Conservation (phyloP, 2,797 vertebrate genomes). For the Microchirus variegatus region DNA sequence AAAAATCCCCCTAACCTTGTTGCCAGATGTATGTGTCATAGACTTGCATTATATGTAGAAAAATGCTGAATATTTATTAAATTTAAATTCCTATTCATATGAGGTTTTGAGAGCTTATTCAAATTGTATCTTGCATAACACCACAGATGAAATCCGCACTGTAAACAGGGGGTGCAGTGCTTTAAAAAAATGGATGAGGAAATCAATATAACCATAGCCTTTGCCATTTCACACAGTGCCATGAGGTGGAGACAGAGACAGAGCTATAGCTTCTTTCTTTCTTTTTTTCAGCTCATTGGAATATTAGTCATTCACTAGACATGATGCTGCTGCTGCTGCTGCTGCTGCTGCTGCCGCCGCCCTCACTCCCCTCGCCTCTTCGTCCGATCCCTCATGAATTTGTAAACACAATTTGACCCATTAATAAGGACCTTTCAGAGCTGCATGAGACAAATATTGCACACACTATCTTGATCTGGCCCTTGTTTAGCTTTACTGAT, state of each 20-base stretch:
- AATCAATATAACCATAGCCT: background rate
- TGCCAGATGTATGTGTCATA: constrained; percentile 11
- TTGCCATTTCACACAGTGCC: constrained; percentile 58
- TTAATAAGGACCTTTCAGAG: constrained; percentile 67
- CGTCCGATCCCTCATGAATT: constrained; percentile 68
- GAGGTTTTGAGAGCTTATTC: constrained; percentile 15
- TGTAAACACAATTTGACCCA: constrained; percentile 70
- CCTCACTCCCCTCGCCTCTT: constrained; percentile 50
- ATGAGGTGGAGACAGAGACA: constrained; percentile 83
- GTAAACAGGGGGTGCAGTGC: background rate
- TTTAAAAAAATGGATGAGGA: background rate
- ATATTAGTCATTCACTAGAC: constrained; percentile 60
- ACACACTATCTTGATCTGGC: constrained; percentile 56
- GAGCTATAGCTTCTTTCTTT: constrained; percentile 47
- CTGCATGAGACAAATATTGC: constrained; percentile 53
- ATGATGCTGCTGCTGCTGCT: constrained; percentile 34
- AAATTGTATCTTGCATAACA: constrained; percentile 10
- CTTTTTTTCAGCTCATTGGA: constrained; percentile 45
- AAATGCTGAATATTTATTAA: constrained; percentile 35
- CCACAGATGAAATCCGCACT: constrained; percentile 8
- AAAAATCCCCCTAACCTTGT: constrained; percentile 55
- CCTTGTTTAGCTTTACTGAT: constrained; percentile 68
- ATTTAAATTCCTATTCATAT: constrained; percentile 15
- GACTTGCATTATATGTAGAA: constrained; percentile 15
- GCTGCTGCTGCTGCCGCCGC: constrained; percentile 21